Evolutionary conservation across 2,113 vertebrate species (phyloP).

Genomic region (Lipotes vexillifer): DNA sequence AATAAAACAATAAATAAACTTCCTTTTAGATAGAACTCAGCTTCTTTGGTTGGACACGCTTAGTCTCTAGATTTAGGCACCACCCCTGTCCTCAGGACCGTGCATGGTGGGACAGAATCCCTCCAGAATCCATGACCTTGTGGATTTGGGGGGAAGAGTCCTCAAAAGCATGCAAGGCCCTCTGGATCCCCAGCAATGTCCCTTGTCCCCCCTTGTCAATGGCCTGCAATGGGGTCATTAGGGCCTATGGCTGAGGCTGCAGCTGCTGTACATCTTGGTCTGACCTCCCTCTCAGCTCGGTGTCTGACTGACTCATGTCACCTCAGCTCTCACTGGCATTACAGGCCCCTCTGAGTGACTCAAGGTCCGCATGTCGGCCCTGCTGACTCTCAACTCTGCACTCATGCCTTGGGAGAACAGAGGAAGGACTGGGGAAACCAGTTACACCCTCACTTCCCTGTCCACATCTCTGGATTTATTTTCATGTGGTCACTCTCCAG

Average conservation of each 20-base stretch:
- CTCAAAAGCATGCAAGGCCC: not conserved
- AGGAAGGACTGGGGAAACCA: not conserved
- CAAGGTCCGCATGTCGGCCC: fast-evolving
- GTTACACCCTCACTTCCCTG: not conserved
- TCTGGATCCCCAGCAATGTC: not conserved
- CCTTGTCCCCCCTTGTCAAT: not conserved
- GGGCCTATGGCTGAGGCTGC: not conserved
- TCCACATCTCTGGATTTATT: not conserved
- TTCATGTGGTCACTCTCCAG: not conserved
- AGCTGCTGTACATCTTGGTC: not conserved
- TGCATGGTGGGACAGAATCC: not conserved
- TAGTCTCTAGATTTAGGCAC: not conserved
- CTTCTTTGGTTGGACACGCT: not conserved
- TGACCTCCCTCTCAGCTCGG: not conserved
- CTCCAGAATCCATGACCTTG: not conserved
- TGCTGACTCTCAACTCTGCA: not conserved
- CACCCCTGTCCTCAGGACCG: not conserved
- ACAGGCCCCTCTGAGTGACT: not conserved
- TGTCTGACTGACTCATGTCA: not conserved
- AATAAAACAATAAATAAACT: not conserved
- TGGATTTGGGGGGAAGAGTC: not conserved
- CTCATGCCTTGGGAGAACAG: not conserved
- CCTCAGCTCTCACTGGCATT: not conserved
- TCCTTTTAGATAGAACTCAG: not conserved
- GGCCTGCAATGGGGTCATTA: not conserved